phyloP scores from a whole-genome alignment of 2,888 invertebrate species.

The Tipula unca region DNA sequence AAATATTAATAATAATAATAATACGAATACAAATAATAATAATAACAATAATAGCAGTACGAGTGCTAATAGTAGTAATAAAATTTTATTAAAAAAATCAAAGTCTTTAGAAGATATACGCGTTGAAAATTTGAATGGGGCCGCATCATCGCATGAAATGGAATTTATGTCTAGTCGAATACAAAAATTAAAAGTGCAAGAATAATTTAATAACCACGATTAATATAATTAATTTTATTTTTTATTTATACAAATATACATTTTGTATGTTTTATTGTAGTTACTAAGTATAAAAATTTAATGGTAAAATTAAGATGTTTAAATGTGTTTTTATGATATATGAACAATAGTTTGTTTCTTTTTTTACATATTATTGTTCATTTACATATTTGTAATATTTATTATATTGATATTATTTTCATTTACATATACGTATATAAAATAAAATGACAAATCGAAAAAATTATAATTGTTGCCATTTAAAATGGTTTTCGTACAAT shows the following conservation, averaged over 20 bases:
- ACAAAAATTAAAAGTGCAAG: constrained; percentile 53
- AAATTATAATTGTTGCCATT: background rate
- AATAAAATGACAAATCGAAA: background rate
- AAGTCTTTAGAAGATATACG: constrained; percentile 53
- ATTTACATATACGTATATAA: background rate
- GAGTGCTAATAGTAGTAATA: background rate
- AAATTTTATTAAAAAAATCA: constrained; percentile 46
- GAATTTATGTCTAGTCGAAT: constrained; percentile 54
- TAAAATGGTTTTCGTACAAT: background rate
- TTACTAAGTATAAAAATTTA: background rate
- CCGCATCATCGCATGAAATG: constrained; percentile 46
- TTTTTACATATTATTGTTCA: background rate
- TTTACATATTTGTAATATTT: background rate
- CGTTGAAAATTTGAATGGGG: constrained; percentile 38
- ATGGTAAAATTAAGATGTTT: background rate
- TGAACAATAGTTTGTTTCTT: background rate
- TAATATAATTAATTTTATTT: background rate
- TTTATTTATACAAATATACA: background rate
- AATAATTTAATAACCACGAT: constrained; percentile 34
- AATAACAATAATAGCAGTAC: background rate
- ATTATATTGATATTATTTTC: background rate
- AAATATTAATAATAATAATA: constrained; percentile 23
- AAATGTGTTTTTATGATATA: background rate
- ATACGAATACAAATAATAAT: background rate
- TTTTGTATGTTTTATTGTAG: background rate